A percentile compares a stretch with the other conserved stretches of the same genome.
phyloP scores from a whole-genome alignment of 2,113 vertebrate genomes.

The Lamprologus lemairii region DNA sequence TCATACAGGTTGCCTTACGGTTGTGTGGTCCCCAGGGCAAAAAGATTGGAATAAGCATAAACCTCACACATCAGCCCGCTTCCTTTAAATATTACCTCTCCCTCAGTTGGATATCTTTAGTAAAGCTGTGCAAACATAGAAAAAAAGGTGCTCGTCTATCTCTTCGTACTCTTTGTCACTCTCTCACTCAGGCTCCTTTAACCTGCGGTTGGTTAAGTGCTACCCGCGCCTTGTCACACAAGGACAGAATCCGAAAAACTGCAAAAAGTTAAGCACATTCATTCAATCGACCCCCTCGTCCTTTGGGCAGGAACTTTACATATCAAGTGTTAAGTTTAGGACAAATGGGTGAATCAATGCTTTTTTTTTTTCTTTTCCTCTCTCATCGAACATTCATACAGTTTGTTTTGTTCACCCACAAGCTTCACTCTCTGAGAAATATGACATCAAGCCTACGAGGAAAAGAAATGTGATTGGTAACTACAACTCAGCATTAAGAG shows the following conservation, averaged over 20 bases:
- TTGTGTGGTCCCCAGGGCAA: conserved; percentile 65
- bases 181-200: conserved; percentile 55
- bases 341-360: conserved; percentile 51
- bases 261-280: conserved; percentile 63
- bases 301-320: conserved; percentile 64
- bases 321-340: conserved; percentile 67
- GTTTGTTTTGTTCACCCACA: conserved; percentile 45
- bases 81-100: conserved; percentile 61
- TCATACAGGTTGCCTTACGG: conserved; percentile 65
- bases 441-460: conserved; percentile 67
- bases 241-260: conserved; percentile 64
- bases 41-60: conserved; percentile 64
- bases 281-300: conserved; percentile 48
- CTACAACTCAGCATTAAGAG: conserved; percentile 66
- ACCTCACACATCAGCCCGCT: conserved; percentile 40
- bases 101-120: conserved; percentile 68
- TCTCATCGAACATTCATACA: conserved; percentile 59
- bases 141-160: conserved; percentile 70
- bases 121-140: conserved; percentile 77
- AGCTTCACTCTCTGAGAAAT: conserved; percentile 64
- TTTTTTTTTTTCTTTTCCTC: not conserved
- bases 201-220: conserved; percentile 63
- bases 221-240: conserved; percentile 59
- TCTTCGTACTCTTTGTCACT: conserved; percentile 46
- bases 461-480: conserved; percentile 60